phyloP scores from a whole-genome alignment of 2,888 invertebrate genomes.

The Drosophila atroscutellata region DNA sequence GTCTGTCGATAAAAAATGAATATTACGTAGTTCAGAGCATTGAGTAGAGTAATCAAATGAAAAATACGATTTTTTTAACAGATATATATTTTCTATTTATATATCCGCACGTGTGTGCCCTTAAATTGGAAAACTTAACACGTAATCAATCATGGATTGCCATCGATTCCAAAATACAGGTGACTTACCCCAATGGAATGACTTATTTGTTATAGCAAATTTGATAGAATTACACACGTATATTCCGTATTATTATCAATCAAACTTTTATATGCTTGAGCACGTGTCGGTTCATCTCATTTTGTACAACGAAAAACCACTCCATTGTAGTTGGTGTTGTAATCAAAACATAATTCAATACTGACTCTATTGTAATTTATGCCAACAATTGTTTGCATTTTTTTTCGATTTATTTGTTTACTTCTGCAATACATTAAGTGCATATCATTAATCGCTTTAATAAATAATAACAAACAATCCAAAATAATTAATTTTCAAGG shows the following conservation, averaged over 20 bases:
- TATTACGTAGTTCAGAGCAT: constrained; percentile 13
- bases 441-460: not conserved
- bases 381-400: constrained; percentile 2
- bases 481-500: constrained; percentile 4
- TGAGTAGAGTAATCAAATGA: constrained; percentile 1
- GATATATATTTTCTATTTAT: not conserved
- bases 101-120: not conserved
- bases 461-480: constrained; percentile 3
- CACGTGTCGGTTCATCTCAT: not conserved
- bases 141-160: not conserved
- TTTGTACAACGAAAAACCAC: not conserved
- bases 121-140: not conserved
- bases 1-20: constrained; percentile 14
- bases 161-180: not conserved
- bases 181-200: not conserved
- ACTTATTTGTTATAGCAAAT: not conserved
- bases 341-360: not conserved
- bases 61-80: not conserved
- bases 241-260: not conserved
- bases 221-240: not conserved
- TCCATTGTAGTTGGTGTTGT: constrained; percentile 2
- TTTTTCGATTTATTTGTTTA: not conserved
- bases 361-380: not conserved
- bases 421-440: not conserved
- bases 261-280: not conserved